Percentiles rank a stretch among this genome's conserved stretches.
phyloP scores from a whole-genome alignment of 2,113 vertebrate genomes.

The Bungarus multicinctus region DNA sequence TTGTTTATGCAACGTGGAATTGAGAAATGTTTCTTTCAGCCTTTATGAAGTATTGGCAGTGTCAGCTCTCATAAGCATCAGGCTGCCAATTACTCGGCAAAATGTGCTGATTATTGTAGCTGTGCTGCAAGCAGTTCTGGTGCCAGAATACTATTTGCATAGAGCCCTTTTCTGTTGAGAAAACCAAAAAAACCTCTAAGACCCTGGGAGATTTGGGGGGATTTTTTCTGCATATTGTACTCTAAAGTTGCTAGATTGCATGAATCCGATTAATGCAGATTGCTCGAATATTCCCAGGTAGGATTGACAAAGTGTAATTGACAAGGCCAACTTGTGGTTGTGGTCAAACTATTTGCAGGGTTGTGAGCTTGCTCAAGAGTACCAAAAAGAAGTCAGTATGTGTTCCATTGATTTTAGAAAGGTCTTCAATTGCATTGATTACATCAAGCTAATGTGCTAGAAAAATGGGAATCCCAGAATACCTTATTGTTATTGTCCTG shows the following conservation, averaged over 20 bases:
- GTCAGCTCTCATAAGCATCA: constrained; percentile 64
- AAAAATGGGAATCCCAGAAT: neutral
- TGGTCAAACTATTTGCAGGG: neutral
- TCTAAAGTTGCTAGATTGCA: constrained; percentile 7
- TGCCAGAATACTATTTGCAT: constrained; percentile 56
- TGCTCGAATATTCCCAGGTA: neutral
- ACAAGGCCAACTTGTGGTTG: neutral
- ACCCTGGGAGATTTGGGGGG: neutral
- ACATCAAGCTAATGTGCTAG: neutral
- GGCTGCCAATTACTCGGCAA: constrained; percentile 61
- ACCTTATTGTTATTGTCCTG: neutral
- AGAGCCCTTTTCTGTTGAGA: constrained; percentile 19
- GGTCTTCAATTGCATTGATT: neutral
- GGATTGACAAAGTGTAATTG: neutral
- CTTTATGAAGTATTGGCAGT: constrained; percentile 57
- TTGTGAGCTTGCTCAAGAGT: neutral
- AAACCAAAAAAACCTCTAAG: constrained; percentile 8
- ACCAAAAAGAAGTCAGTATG: neutral
- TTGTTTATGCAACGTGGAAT: constrained; percentile 59
- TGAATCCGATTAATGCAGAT: neutral
- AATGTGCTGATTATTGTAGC: constrained; percentile 69
- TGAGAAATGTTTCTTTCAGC: constrained; percentile 56
- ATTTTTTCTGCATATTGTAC: neutral
- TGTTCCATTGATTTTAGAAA: neutral
- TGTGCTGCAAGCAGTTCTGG: constrained; percentile 34